Percentiles rank a stretch among this genome's conserved stretches.
Conservation (phyloP, 2,113 vertebrate species). For the Arvicanthis niloticus region DNA sequence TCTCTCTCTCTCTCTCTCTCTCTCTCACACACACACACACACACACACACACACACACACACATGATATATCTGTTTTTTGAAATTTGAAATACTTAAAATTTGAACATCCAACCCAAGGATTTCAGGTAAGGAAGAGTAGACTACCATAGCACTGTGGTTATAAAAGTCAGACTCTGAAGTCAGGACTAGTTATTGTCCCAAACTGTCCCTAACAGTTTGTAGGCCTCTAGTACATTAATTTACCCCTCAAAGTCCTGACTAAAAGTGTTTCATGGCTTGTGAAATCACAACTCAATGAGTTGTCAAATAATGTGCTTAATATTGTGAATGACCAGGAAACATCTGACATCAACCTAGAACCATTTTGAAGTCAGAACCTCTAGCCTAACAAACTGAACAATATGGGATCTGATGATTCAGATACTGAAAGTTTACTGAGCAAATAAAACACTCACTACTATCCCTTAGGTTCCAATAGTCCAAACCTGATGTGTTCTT, state of each 20-base stretch:
- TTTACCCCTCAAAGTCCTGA: background rate
- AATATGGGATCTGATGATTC: background rate
- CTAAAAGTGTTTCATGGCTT: conserved; percentile 7
- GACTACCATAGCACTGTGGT: background rate
- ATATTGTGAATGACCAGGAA: background rate
- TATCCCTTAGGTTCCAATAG: background rate
- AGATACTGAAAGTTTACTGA: background rate
- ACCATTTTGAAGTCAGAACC: background rate
- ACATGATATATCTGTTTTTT: background rate
- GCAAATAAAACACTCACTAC: background rate
- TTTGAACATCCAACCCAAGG: background rate
- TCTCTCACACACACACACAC: background rate
- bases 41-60: background rate
- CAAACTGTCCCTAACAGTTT: background rate
- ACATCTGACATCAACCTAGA: background rate
- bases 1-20: no score
- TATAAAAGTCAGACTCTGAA: background rate
- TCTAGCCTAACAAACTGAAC: background rate
- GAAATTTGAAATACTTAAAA: background rate
- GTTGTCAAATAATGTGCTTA: background rate
- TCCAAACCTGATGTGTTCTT: background rate
- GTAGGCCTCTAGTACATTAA: background rate
- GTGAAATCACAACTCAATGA: background rate
- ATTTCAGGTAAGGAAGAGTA: background rate
- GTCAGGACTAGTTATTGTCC: background rate